Percentiles rank a stretch among this genome's conserved stretches.
Conservation (phyloP, 2,797 vertebrate species). For the Myiotriccus ornatus region DNA sequence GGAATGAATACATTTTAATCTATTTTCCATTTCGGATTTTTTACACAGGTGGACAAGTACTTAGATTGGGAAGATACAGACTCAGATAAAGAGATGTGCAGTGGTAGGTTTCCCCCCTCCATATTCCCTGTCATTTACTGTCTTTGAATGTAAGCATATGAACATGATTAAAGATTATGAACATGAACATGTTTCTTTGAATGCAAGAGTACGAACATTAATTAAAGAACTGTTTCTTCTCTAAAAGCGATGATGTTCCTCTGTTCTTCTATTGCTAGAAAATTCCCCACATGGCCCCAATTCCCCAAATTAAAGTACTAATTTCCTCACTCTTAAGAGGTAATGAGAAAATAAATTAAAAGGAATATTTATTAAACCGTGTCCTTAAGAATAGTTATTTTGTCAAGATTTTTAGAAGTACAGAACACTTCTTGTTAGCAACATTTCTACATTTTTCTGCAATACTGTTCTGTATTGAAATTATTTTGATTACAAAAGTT, state of each 20-base stretch:
- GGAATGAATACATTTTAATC: neutral
- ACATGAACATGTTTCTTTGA: neutral
- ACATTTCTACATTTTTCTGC: neutral
- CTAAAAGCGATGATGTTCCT: neutral
- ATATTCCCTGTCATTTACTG: neutral
- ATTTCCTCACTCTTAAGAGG: neutral
- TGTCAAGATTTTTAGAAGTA: neutral
- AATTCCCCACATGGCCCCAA: neutral
- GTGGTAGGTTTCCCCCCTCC: slow-evolving; percentile 7
- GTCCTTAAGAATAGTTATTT: neutral
- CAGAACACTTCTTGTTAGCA: neutral
- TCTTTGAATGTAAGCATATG: neutral
- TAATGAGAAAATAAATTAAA: neutral
- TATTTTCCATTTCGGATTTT: neutral
- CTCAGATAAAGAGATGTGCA: slow-evolving; percentile 14
- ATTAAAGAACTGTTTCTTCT: neutral
- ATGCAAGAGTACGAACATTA: neutral
- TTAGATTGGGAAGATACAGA: slow-evolving; percentile 60
- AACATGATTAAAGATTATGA: neutral
- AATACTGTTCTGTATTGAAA: neutral
- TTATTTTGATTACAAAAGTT: neutral
- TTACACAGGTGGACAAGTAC: slow-evolving; percentile 67
- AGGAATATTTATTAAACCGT: neutral
- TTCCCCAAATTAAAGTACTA: neutral
- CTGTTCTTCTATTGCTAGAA: neutral